Conservation (phyloP, 2,797 vertebrate genomes). For the Xiphorhynchus erythropygius region DNA sequence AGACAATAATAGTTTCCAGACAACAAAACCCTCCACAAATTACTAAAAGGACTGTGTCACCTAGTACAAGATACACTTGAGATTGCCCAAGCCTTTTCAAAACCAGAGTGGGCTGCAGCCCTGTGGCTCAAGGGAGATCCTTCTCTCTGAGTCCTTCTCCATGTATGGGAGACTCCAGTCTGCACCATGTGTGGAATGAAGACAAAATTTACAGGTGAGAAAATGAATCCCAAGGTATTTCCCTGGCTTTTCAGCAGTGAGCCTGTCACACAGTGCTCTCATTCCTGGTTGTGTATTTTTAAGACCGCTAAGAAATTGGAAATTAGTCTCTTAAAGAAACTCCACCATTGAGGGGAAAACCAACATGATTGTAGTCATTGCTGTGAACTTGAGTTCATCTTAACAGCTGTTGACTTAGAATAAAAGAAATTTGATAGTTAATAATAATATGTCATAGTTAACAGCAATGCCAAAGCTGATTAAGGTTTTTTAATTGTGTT, state of each 20-base stretch:
- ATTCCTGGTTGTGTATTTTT: background rate
- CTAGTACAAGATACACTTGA: background rate
- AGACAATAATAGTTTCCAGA: background rate
- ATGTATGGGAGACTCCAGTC: background rate
- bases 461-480: background rate
- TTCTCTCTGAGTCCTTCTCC: background rate
- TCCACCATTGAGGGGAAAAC: background rate
- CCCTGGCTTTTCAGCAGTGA: background rate
- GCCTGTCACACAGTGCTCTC: background rate
- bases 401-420: background rate
- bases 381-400: background rate
- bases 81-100: background rate
- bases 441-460: background rate
- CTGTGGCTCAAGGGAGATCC: background rate
- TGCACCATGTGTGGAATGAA: rapidly evolving
- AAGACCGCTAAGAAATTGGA: background rate
- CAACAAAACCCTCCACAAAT: background rate
- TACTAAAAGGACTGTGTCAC: background rate
- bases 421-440: background rate
- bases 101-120: background rate
- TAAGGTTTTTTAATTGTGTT: background rate
- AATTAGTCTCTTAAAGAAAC: background rate
- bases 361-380: background rate
- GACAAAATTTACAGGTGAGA: background rate
- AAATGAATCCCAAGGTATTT: background rate